phyloP scores from a whole-genome alignment of 2,797 vertebrate species.

The Salarias fasciatus region DNA sequence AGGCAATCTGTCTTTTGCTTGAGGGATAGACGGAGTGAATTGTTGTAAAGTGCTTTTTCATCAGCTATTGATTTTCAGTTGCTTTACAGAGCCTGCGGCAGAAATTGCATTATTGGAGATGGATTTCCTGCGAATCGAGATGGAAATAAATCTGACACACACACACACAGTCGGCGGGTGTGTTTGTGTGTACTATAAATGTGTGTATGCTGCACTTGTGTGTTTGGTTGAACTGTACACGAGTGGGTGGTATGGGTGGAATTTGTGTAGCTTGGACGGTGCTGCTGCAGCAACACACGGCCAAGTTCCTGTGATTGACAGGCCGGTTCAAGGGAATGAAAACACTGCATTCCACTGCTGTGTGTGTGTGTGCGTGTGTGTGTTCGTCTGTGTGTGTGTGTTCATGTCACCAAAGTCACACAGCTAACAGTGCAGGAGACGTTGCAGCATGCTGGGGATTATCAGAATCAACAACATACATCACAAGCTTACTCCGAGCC shows the following conservation, averaged over 20 bases:
- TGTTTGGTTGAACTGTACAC: constrained; percentile 3
- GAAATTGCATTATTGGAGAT: constrained; percentile 57
- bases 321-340: constrained; percentile 54
- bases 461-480: constrained; percentile 53
- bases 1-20: constrained; percentile 34
- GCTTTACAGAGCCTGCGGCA: constrained; percentile 57
- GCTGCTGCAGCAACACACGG: constrained; percentile 44
- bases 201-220: constrained; percentile 1
- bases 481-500: constrained; percentile 29
- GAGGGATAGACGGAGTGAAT: constrained; percentile 28
- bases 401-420: constrained; percentile 14
- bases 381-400: neutral
- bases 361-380: constrained; percentile 14
- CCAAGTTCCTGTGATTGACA: constrained; percentile 66
- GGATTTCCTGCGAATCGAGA: constrained; percentile 50
- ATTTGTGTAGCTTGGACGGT: constrained; percentile 54
- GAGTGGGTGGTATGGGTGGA: constrained; percentile 57
- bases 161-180: constrained; percentile 18
- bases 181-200: constrained; percentile 6
- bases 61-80: constrained; percentile 64
- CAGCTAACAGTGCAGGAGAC: constrained; percentile 30
- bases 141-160: constrained; percentile 56
- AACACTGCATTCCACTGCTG: constrained; percentile 60
- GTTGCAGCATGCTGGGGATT: constrained; percentile 42
- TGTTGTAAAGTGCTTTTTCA: constrained; percentile 63